A percentile compares a stretch with the other conserved stretches of the same genome.
phyloP scores from a whole-genome alignment of 2,113 vertebrate genomes.

The Merops nubicus region DNA sequence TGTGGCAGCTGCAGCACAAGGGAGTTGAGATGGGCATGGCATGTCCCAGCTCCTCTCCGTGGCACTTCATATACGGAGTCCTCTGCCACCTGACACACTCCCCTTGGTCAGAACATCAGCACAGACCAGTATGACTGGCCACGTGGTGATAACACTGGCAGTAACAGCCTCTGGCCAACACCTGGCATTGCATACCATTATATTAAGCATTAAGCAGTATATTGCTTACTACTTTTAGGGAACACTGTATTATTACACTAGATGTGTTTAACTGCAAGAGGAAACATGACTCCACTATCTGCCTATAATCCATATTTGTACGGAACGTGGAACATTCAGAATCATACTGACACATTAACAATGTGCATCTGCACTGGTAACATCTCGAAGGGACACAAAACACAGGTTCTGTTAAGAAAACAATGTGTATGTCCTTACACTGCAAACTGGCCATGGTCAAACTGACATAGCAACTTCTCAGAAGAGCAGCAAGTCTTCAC shows the following conservation, averaged over 20 bases:
- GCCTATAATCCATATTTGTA: not conserved
- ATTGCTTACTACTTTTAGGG: not conserved
- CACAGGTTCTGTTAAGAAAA: not conserved
- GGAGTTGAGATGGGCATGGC: accelerated
- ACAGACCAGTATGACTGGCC: too few relatives aligned
- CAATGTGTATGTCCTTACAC: not conserved
- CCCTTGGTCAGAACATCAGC: not conserved
- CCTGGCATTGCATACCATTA: not conserved
- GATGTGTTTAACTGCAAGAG: not conserved
- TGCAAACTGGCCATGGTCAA: not conserved
- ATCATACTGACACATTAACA: not conserved
- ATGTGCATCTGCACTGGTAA: not conserved
- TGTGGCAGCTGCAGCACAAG: not conserved
- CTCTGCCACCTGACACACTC: not conserved
- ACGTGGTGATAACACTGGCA: not conserved
- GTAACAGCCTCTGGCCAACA: not conserved
- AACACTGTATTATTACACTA: not conserved
- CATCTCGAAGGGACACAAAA: not conserved
- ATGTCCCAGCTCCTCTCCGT: not conserved
- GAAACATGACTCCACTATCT: not conserved
- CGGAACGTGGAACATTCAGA: not conserved
- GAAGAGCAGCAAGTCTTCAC: not conserved
- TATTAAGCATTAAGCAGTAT: not conserved
- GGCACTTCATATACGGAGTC: accelerated
- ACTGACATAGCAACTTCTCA: not conserved